Evolutionary conservation across 2,113 vertebrate genomes (phyloP).

Genomic region (Serinus canaria): DNA sequence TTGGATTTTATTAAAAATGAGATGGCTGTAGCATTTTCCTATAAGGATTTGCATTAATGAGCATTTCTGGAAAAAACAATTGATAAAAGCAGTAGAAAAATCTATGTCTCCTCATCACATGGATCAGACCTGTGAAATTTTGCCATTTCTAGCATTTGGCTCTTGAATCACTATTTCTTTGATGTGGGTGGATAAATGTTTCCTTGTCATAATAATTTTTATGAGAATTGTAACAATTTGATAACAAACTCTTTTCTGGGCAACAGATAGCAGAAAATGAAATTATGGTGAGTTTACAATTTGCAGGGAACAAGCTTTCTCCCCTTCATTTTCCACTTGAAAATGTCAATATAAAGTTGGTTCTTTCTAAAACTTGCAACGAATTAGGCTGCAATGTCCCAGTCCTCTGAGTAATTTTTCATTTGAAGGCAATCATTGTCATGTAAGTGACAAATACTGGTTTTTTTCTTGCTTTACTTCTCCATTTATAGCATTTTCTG

Average conservation of each 20-base stretch:
- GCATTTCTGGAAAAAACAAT: neutral
- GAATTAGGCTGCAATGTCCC: constrained; percentile 48
- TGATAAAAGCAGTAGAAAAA: neutral
- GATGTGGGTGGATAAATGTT: neutral
- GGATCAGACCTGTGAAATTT: neutral
- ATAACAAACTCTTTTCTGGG: neutral
- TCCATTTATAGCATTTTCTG: constrained; percentile 33
- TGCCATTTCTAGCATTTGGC: neutral
- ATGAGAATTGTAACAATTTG: neutral
- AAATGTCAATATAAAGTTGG: neutral
- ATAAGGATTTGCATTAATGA: neutral
- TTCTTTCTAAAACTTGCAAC: constrained; percentile 47
- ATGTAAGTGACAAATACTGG: constrained; percentile 44
- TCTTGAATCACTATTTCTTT: neutral
- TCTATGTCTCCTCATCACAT: neutral
- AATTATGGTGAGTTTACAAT: neutral
- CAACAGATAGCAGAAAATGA: neutral
- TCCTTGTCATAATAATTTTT: neutral
- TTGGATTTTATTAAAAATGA: neutral
- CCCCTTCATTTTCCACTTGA: constrained; percentile 28
- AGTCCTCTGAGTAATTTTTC: constrained; percentile 37
- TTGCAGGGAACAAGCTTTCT: neutral
- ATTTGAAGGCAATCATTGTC: constrained; percentile 39
- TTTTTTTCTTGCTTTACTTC: neutral
- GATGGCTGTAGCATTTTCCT: neutral